Evolutionary conservation across 2,113 vertebrate species (phyloP), one percentile per base, ranked within the genome.

Genomic region (Odocoileus virginianus): DNA sequence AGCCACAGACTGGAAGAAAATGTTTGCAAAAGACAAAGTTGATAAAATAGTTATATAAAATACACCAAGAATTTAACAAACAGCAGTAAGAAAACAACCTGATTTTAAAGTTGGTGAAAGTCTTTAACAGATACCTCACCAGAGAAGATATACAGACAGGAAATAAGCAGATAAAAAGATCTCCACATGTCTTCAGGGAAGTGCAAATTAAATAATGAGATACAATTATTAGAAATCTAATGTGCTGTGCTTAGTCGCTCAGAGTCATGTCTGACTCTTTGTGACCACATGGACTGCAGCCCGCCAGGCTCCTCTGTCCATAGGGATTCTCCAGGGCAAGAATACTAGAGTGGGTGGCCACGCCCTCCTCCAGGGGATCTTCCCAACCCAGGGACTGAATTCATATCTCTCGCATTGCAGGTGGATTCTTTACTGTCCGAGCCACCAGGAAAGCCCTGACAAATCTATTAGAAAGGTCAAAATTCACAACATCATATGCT

Each of bases 211-310:
- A 21, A 83, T n/a, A 81, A 43, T 43, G 71, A 33, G 30, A 52
- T 52, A 52, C 11, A 74, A 25, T 50, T 47, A 50, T 33, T 52
- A 81, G 47, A 81, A 3, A 81, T 81, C 16, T 52, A 52, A 71
- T 71, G n/a, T 12, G 19, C 16, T 67, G 4, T 19, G 16, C 7
- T 36, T 67, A 67, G 61, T 8, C 0, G 0, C 7, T 67, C 33
- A 67, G 61, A n/a, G 61, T 67, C 61, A n/a, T n/a, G 61, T 67
- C 61, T 67, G 64, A 36, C 64, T 36, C 33, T 19, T 21, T 67
- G 33, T 36, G 8, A 67, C 64, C 17, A 36, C 64, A 36, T 67
- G 17, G 33, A 67, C 64, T 67, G 2, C 16, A 67, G 33, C 33
- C 16, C 9, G 1, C 64, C 33, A 67, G 64, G 64, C 17, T 19